Base-by-base conservation (phyloP, 2,888 invertebrate genomes). In the Drosophila kambysellisi region DNA sequence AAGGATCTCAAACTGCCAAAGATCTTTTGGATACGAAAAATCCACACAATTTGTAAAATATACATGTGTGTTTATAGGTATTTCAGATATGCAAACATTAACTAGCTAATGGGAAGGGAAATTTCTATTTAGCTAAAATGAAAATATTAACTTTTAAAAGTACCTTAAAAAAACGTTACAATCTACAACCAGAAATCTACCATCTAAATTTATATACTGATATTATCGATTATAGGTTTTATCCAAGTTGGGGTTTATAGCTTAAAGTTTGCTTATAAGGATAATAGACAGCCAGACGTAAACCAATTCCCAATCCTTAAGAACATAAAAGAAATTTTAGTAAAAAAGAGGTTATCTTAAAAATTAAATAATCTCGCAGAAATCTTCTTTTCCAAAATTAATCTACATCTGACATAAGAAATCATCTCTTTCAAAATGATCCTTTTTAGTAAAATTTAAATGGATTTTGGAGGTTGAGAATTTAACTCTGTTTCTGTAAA, bases 1-100 rank as follows among this genome's bases (percentile, higher is more conserved):
- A 69, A 60, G 63, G 62, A 46, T 15, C 71, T 81, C 79, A 46
- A 64, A 59, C 66, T 57, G 56, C 43, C 57, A 25, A 58, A 66
- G 68, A 66, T 69, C 68, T 72, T 52, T 79, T 9, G 29, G 39
- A 17, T 51, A 51, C 30, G 33, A 58, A 11, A 25, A 30, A 48
- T 43, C 39, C 51, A 53, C 6, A 51, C 60, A 76, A 59, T 53
- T 52, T 61, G 64, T 43, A 50, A 64, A 61, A 46, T 25, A 46
- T 25, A 46, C 25, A 29, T 46, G 4, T 20, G 46, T 46, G 46
- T 43, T 20, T n/a, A 41, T 25, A 25, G 25, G 15, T 15, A 46
- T 25, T 25, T 46, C 46, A 25, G 25, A 29, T 25, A 8, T 2
- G 20, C 46, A 46, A 46, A 46, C 25, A 46, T 46, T 29, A 8